A percentile compares a stretch with the other conserved stretches of the same genome.
These are phyloP conservation scores for Psittacus erithacus DNA, from an alignment of 2,113 vertebrate genomes.

Conservation along the genomic window DNA sequence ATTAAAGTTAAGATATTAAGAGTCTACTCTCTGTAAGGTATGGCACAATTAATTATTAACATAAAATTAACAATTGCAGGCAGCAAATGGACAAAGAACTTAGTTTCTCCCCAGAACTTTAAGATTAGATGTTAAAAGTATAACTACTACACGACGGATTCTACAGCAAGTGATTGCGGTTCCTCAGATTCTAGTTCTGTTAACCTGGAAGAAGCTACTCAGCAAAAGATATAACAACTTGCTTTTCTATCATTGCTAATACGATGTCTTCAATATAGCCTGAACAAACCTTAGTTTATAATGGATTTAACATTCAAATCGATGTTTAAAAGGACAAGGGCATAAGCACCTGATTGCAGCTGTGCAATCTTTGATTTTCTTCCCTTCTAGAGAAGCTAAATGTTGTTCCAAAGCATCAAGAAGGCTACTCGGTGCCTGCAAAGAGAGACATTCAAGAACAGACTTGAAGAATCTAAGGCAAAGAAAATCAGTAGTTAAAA, in stretches of 20 bases:
- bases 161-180: not conserved
- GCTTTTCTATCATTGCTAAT: not conserved
- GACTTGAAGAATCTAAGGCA: not conserved
- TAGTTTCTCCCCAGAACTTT: not conserved
- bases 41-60: not conserved
- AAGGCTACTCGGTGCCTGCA: conserved; percentile 95
- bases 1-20: not conserved
- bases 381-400: conserved; percentile 97
- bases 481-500: not conserved
- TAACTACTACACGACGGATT: not conserved
- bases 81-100: not conserved
- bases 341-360: conserved; percentile 91
- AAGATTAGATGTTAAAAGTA: not conserved
- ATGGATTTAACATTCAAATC: not conserved
- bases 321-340: not conserved
- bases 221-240: not conserved
- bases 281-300: not conserved
- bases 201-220: not conserved
- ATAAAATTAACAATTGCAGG: not conserved
- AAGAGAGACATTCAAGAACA: not conserved
- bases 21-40: not conserved
- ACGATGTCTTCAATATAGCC: not conserved
- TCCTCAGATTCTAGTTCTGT: not conserved
- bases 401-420: conserved; percentile 98
- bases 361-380: conserved; percentile 98